Conservation (phyloP, 92 coral and sea anemone species). For the Bergia sp. region DNA sequence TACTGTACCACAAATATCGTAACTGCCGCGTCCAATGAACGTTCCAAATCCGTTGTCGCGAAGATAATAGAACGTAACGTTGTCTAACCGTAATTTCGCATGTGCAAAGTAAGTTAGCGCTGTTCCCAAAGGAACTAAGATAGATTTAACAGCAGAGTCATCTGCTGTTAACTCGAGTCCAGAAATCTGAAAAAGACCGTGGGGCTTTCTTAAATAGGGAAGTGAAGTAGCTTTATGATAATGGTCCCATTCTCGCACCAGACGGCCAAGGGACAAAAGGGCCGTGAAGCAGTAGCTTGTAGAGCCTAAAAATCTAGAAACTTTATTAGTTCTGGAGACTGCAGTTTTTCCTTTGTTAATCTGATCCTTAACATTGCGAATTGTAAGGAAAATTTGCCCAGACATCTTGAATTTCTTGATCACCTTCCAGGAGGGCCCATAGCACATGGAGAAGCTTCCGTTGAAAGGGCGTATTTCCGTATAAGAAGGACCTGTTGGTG, state of each 20-base stretch:
- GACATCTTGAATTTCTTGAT: conserved; percentile 33
- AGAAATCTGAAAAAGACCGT: conserved; percentile 48
- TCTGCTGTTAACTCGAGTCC: conserved; percentile 62
- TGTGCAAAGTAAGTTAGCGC: conserved; percentile 73
- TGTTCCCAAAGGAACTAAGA: conserved; percentile 78
- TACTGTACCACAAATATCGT: conserved; percentile 77
- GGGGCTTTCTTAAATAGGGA: conserved; percentile 67
- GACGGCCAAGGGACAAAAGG: conserved; percentile 36
- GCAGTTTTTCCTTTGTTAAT: conserved; percentile 51
- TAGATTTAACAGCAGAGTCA: conserved; percentile 48
- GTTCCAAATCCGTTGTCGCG: conserved; percentile 67
- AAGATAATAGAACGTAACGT: conserved; percentile 84
- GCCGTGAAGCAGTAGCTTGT: conserved; percentile 59
- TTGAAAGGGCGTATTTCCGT: conserved; percentile 42
- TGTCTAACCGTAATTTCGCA: conserved; percentile 64
- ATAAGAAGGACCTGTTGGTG: neutral
- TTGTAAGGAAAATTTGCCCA: conserved; percentile 34
- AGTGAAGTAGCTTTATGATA: conserved; percentile 59
- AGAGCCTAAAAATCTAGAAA: neutral
- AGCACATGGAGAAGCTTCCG: conserved; percentile 46
- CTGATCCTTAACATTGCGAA: conserved; percentile 55
- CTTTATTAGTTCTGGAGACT: neutral
- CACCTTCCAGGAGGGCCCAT: neutral
- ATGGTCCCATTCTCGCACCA: conserved; percentile 66
- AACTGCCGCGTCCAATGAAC: conserved; percentile 81